Evolutionary conservation across 2,888 invertebrate genomes (phyloP).

Genomic region (Brachyopa scutellaris): DNA sequence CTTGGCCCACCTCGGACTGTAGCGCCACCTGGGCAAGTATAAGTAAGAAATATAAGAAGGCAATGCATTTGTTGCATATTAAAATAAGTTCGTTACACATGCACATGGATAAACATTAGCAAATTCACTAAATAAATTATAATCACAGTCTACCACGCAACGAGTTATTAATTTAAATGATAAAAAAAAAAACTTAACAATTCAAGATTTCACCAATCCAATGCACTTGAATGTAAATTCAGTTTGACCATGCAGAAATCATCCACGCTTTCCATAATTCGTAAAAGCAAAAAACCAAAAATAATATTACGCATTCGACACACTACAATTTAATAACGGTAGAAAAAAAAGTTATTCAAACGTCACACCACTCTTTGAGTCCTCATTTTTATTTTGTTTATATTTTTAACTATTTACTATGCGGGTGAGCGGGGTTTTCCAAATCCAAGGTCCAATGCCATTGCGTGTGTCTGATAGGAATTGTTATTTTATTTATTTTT

Average conservation of each 20-base stretch:
- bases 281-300: background rate
- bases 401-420: slow-evolving; percentile 13
- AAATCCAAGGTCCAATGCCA: slow-evolving; percentile 23
- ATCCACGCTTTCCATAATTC: background rate
- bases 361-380: background rate
- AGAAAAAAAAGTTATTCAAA: background rate
- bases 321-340: background rate
- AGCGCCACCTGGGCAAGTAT: too few species aligned
- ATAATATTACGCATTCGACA: background rate
- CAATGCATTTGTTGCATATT: too few species aligned
- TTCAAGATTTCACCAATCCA: background rate
- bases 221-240: too few species aligned
- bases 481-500: too few species aligned
- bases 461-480: background rate
- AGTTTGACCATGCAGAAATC: background rate
- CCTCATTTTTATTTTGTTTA: background rate
- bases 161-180: too few species aligned
- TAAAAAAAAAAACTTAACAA: too few species aligned
- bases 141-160: background rate
- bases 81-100: background rate
- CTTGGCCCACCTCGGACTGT: too few species aligned
- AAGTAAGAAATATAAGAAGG: too few species aligned
- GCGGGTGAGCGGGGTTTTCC: slow-evolving; percentile 16
- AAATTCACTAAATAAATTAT: background rate
- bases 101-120: too few species aligned